Evolutionary conservation across 2,888 invertebrate species (phyloP).

Genomic region (Drosophila quinaria): DNA sequence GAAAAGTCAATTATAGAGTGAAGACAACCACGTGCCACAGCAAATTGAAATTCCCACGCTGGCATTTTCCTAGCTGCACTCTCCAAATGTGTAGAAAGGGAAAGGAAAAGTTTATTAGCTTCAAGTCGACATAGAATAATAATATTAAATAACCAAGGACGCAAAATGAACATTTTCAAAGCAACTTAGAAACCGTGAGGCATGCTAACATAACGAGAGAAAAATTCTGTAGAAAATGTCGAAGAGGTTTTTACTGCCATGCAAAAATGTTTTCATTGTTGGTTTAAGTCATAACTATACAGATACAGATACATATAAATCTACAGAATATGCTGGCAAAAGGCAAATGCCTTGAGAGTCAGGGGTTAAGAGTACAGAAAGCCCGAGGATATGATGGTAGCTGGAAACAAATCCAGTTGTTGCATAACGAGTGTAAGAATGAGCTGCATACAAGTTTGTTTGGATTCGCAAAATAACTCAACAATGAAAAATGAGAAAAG

Average conservation of each 20-base stretch:
- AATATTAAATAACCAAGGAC: conserved; percentile 44
- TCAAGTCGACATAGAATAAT: not conserved
- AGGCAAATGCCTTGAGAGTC: conserved; percentile 5
- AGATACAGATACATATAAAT: conserved; percentile 21
- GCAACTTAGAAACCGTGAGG: not conserved
- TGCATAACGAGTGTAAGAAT: conserved; percentile 70
- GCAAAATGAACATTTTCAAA: conserved; percentile 9
- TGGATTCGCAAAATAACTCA: conserved; percentile 47
- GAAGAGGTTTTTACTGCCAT: conserved; percentile 23
- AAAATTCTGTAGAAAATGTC: conserved; percentile 41
- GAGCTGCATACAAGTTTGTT: conserved; percentile 45
- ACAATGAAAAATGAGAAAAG: conserved; percentile 17
- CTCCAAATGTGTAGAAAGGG: conserved; percentile 5
- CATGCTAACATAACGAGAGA: conserved; percentile 16
- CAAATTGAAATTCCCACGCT: conserved; percentile 70
- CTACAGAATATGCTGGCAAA: conserved; percentile 5
- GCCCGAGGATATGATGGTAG: not conserved
- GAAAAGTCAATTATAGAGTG: conserved; percentile 61
- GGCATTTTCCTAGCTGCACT: conserved; percentile 35
- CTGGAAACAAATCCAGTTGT: conserved; percentile 68
- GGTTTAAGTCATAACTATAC: conserved; percentile 53
- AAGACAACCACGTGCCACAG: conserved; percentile 55
- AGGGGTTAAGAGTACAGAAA: not conserved
- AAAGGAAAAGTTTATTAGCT: conserved; percentile 40
- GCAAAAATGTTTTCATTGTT: conserved; percentile 62